Evolutionary conservation across 1,140 invertebrate genomes (phyloP).

Genomic region (Plectrocnemia conspersa): DNA sequence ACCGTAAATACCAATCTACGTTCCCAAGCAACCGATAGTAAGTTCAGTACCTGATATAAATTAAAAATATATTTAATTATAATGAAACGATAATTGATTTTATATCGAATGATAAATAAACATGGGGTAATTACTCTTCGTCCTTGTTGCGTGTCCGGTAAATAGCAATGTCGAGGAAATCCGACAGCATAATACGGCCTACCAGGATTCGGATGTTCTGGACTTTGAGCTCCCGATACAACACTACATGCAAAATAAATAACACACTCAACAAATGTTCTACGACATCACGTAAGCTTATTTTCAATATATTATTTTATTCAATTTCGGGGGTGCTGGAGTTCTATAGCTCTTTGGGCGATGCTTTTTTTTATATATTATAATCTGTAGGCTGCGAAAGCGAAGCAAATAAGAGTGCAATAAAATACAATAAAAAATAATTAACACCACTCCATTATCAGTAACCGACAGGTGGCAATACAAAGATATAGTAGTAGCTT

Average conservation of each 20-base stretch:
- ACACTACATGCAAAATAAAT: conserved; percentile 57
- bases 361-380: no score
- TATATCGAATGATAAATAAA: background rate
- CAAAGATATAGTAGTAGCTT: no score
- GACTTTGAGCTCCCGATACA: conserved; percentile 74
- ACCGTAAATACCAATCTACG: conserved; percentile 81
- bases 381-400: no score
- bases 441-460: no score
- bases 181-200: conserved; percentile 79
- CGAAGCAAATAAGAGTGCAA: no score
- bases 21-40: conserved; percentile 78
- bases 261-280: conserved; percentile 27
- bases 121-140: conserved; percentile 50
- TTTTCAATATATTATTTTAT: no score
- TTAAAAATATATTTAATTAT: background rate
- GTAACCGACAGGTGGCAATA: no score
- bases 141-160: conserved; percentile 74
- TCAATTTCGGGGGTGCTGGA: no score
- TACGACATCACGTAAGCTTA: no score
- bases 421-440: no score
- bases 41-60: conserved; percentile 54
- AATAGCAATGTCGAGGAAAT: conserved; percentile 75
- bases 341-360: no score
- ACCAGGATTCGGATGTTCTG: conserved; percentile 76
- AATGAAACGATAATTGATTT: background rate